These are phyloP conservation scores for Xerus rutilus DNA, from an alignment of 2,797 vertebrate genomes.

Conservation along the genomic window DNA sequence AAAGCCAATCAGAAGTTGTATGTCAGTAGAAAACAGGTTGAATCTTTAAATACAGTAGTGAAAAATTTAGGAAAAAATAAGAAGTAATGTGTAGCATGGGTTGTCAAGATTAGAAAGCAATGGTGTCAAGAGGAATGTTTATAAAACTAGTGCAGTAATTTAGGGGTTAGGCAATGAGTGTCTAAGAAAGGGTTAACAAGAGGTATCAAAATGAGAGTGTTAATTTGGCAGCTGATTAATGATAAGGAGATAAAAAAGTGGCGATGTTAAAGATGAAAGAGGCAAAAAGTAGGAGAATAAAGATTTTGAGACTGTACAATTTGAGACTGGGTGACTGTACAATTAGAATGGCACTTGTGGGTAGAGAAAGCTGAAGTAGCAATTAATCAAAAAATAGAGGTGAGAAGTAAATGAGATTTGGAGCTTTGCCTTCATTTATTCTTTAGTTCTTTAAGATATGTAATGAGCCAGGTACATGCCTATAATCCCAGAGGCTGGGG, in stretches of 20 bases:
- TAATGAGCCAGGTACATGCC: neutral
- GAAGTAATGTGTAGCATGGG: fast-evolving
- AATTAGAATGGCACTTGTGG: neutral
- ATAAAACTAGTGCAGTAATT: neutral
- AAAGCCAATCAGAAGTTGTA: neutral
- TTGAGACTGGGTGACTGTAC: neutral
- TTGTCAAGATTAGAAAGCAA: neutral
- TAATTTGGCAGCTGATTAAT: neutral
- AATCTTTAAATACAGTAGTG: constrained; percentile 12
- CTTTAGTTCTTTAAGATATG: neutral
- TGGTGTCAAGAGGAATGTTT: neutral
- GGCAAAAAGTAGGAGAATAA: neutral
- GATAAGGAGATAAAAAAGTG: neutral
- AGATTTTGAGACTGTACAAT: neutral
- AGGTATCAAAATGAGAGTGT: neutral
- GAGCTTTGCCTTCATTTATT: neutral
- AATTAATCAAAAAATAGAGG: neutral
- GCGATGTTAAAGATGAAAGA: neutral
- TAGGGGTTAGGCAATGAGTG: neutral
- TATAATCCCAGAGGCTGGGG: no score
- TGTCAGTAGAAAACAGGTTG: neutral
- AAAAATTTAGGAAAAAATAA: neutral
- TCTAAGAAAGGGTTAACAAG: neutral
- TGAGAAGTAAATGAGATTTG: neutral
- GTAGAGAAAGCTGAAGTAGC: neutral